These are phyloP conservation scores for Gobio occitaniae DNA, from an alignment of 2,797 vertebrate species.

Conservation along the genomic window DNA sequence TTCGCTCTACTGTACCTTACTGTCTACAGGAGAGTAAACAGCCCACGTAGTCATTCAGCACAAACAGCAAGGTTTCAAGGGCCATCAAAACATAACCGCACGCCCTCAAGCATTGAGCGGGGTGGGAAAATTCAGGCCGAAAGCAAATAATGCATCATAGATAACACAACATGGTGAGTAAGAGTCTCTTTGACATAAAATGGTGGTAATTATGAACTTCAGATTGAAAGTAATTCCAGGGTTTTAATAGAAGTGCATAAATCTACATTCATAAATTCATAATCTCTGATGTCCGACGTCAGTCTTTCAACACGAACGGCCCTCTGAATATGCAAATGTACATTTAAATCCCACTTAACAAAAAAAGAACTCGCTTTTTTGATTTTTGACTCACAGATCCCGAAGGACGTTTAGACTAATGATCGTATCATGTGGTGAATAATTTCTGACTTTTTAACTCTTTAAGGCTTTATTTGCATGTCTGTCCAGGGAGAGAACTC, in stretches of 20 bases:
- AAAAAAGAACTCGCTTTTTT: neutral
- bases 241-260: conserved; percentile 39
- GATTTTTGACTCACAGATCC: conserved; percentile 28
- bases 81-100: conserved; percentile 58
- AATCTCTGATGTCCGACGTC: conserved; percentile 33
- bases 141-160: conserved; percentile 44
- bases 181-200: conserved; percentile 4
- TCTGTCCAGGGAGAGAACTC: conserved; percentile 7
- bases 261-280: conserved; percentile 56
- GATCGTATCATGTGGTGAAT: conserved; percentile 46
- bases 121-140: conserved; percentile 38
- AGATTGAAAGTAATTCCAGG: conserved; percentile 45
- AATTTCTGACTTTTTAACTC: conserved; percentile 44
- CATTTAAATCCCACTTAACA: conserved; percentile 37
- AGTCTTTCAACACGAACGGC: conserved; percentile 27
- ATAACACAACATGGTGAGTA: conserved; percentile 38
- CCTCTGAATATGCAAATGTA: conserved; percentile 21
- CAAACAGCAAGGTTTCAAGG: conserved; percentile 59
- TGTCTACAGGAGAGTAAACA: conserved; percentile 59
- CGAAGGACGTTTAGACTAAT: conserved; percentile 43
- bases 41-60: conserved; percentile 58
- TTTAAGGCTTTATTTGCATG: conserved; percentile 28
- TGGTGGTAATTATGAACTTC: conserved; percentile 42
- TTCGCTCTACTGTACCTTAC: conserved; percentile 54
- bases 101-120: conserved; percentile 47